These are phyloP conservation scores for Orthosia cruda DNA, from an alignment of 2,888 invertebrate species.

Conservation along the genomic window DNA sequence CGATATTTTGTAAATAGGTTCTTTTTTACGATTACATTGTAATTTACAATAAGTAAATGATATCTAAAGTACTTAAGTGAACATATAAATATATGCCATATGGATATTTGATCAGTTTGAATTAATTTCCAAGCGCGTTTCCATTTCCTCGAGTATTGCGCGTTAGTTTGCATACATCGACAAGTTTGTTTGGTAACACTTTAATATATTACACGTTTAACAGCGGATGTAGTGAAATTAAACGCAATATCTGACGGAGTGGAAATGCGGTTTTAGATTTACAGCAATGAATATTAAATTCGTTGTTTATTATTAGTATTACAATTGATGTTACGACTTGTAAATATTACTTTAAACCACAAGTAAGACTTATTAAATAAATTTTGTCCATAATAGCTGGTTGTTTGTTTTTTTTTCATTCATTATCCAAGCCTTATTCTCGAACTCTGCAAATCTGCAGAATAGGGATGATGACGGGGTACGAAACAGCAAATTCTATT, in stretches of 20 bases:
- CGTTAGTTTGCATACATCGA: conserved; percentile 16
- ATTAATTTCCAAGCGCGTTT: conserved; percentile 52
- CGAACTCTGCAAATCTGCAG: background rate
- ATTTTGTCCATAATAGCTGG: conserved; percentile 65
- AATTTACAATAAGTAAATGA: conserved; percentile 60
- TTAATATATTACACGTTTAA: conserved; percentile 17
- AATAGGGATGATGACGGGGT: too few relatives aligned
- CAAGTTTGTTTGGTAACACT: conserved; percentile 35
- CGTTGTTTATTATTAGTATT: conserved; percentile 59
- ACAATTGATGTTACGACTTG: conserved; percentile 65
- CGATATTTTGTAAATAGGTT: conserved; percentile 61
- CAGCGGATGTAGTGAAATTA: conserved; percentile 19
- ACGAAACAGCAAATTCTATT: too few relatives aligned
- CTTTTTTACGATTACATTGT: conserved; percentile 57
- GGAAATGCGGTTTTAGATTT: conserved; percentile 41
- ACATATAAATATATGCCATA: conserved; percentile 66
- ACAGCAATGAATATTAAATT: conserved; percentile 47
- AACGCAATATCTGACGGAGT: conserved; percentile 33
- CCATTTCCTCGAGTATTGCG: conserved; percentile 35
- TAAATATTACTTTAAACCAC: conserved; percentile 67
- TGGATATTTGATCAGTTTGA: conserved; percentile 58
- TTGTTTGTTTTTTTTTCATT: conserved; percentile 19
- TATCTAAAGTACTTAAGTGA: conserved; percentile 62
- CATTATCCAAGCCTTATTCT: background rate
- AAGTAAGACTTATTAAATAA: conserved; percentile 70